These are phyloP conservation scores for Catharus fuscescens DNA, from an alignment of 2,113 vertebrate species.

Conservation along the genomic window DNA sequence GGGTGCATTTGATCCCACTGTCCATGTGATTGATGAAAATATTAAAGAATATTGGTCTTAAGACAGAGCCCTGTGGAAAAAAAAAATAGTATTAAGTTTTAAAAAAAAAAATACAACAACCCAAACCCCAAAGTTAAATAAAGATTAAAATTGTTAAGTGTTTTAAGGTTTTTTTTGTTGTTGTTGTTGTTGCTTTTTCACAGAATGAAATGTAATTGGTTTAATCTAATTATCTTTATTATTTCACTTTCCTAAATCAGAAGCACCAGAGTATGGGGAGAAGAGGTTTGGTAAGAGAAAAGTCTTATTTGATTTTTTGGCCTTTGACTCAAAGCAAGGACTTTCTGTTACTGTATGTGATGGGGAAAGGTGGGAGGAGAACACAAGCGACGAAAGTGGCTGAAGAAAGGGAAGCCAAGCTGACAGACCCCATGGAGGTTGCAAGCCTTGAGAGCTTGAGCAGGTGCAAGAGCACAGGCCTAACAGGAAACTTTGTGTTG, in stretches of 20 bases:
- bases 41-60: rapidly evolving
- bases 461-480: neutral
- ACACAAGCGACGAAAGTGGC: neutral
- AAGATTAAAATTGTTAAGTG: neutral
- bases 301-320: neutral
- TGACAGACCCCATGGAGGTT: rapidly evolving
- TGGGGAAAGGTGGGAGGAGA: neutral
- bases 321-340: neutral
- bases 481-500: neutral
- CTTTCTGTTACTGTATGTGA: neutral
- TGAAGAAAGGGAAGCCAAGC: neutral
- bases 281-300: neutral
- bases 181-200: too few relatives aligned
- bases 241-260: neutral
- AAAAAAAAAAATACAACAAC: neutral
- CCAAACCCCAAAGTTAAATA: neutral
- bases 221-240: neutral
- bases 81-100: neutral
- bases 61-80: neutral
- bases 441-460: neutral
- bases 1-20: neutral
- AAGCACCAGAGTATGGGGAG: neutral
- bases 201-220: neutral
- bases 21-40: neutral
- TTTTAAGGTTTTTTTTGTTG: neutral